Evolutionary conservation across 2,888 invertebrate species (phyloP).

Genomic region (Clanis bilineata): DNA sequence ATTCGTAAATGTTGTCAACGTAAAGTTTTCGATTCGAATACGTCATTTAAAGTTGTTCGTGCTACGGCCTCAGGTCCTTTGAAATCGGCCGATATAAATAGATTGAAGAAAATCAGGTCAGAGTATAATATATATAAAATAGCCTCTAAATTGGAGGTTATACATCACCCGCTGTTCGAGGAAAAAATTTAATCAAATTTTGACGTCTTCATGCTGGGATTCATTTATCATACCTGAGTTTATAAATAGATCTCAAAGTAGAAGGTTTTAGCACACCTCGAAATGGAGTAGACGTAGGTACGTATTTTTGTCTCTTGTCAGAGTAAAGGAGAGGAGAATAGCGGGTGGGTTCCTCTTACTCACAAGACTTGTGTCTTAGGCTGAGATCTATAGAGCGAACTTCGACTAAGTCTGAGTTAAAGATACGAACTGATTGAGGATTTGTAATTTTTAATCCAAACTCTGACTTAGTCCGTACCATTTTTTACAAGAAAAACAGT

Average conservation of each 20-base stretch:
- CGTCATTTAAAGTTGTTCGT: no score
- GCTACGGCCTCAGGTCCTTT: not conserved
- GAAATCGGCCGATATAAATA: not conserved
- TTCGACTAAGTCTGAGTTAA: no score
- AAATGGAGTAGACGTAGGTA: not conserved
- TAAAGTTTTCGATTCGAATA: no score
- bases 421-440: no score
- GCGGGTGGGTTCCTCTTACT: no score
- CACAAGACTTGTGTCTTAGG: no score
- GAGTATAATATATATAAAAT: not conserved
- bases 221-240: slow-evolving; percentile 1
- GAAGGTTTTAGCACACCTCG: not conserved
- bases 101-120: not conserved
- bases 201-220: slow-evolving; percentile 3
- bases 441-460: no score
- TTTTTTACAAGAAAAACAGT: no score
- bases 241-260: not conserved
- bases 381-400: no score
- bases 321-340: no score
- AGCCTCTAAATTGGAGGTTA: not conserved
- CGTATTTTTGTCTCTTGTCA: not conserved
- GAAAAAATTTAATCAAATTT: slow-evolving; percentile 10
- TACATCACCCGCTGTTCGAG: not conserved
- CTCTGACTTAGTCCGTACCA: no score
- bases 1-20: no score